Evolutionary conservation across 1,140 invertebrate species (phyloP).

Genomic region (Drosophila sturtevanti): DNA sequence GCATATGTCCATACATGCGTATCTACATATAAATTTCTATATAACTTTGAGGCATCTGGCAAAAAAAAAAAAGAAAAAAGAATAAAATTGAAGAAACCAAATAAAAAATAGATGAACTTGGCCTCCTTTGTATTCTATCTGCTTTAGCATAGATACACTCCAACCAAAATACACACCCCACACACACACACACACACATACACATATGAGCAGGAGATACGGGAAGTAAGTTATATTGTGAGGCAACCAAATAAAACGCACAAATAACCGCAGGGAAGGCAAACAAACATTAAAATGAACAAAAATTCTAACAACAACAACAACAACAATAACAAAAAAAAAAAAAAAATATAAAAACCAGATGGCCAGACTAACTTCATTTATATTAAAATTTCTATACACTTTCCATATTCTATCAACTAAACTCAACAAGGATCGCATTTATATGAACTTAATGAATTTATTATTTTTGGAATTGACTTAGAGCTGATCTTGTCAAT

Average conservation of each 20-base stretch:
- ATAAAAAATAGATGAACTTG: constrained; percentile 72
- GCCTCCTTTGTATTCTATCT: constrained; percentile 30
- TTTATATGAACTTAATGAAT: too few species aligned
- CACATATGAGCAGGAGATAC: constrained; percentile 8
- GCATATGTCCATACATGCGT: neutral
- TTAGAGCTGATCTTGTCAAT: too few species aligned
- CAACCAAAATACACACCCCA: neutral
- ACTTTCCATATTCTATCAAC: neutral
- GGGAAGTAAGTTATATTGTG: constrained; percentile 6
- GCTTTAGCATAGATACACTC: neutral
- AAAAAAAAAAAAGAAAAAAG: constrained; percentile 1
- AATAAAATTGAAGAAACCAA: constrained; percentile 9
- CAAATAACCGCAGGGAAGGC: constrained; percentile 53
- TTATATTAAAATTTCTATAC: neutral
- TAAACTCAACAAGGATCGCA: too few species aligned
- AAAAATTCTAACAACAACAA: constrained; percentile 56
- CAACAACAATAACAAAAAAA: neutral
- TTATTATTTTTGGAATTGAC: too few species aligned
- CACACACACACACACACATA: constrained; percentile 6
- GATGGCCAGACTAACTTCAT: neutral
- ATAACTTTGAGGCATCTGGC: constrained; percentile 53
- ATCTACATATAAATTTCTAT: constrained; percentile 6
- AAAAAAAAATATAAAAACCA: neutral
- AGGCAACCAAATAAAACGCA: constrained; percentile 35
- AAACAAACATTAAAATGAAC: constrained; percentile 64